Conservation (phyloP, 1,140 invertebrate species). For the Laodelphax striatellus region DNA sequence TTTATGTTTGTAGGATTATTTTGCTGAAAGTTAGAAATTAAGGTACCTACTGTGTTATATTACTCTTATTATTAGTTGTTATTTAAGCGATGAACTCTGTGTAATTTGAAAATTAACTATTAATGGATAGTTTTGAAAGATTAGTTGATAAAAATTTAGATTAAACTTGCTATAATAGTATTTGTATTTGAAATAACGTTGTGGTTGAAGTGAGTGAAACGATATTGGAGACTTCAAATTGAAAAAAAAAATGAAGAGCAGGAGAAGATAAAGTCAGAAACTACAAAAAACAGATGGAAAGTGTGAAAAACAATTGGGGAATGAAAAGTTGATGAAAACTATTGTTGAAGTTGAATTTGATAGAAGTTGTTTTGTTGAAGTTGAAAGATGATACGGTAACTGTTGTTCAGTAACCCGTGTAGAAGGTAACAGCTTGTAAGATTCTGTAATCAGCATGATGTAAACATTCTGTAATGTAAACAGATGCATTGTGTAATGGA, state of each 20-base stretch:
- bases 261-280: not conserved
- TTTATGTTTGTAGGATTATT: not conserved
- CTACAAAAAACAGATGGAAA: not conserved
- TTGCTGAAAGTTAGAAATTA: not conserved
- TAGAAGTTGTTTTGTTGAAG: too few relatives aligned
- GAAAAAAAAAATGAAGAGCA: not conserved
- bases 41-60: not conserved
- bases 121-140: not conserved
- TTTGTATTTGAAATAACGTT: not conserved
- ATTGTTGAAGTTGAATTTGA: too few relatives aligned
- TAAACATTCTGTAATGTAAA: too few relatives aligned
- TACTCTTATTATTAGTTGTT: not conserved
- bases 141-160: not conserved
- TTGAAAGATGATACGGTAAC: too few relatives aligned
- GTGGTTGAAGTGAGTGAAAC: not conserved
- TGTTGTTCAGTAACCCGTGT: too few relatives aligned
- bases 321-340: too few relatives aligned
- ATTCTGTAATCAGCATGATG: too few relatives aligned
- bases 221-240: not conserved
- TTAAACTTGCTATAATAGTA: not conserved
- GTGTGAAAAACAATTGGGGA: not conserved
- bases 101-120: not conserved
- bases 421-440: too few relatives aligned
- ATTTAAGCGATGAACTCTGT: not conserved
- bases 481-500: too few relatives aligned